Percentiles rank a stretch among this genome's conserved stretches.
Evolutionary conservation across 2,888 invertebrate species (phyloP).

Genomic region (Xestia rhomboidea): DNA sequence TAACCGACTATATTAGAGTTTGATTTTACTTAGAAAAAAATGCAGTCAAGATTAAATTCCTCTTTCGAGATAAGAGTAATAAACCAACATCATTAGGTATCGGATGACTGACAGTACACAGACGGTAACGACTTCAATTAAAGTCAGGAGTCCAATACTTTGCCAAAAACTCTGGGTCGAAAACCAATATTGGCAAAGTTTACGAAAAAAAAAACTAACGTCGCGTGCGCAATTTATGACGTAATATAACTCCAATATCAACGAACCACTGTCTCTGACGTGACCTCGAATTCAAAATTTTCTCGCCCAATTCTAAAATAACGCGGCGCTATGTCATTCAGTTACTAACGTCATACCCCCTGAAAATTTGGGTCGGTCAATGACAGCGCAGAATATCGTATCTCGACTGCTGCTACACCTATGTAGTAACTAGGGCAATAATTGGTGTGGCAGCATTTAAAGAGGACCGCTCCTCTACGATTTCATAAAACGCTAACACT

Average conservation of each 20-base stretch:
- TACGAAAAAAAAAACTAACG: conserved; percentile 41
- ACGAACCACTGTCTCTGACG: conserved; percentile 72
- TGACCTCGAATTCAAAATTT: conserved; percentile 83
- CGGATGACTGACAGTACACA: conserved; percentile 48
- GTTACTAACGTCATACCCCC: conserved; percentile 79
- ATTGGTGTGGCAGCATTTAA: conserved; percentile 69
- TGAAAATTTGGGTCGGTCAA: conserved; percentile 86
- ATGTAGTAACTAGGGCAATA: conserved; percentile 68
- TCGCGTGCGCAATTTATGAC: conserved; percentile 77
- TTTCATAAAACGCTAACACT: conserved; percentile 22
- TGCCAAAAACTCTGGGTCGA: conserved; percentile 51
- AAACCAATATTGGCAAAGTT: conserved; percentile 55
- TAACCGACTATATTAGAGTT: conserved; percentile 47
- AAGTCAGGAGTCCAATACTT: conserved; percentile 37
- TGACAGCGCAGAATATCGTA: conserved; percentile 78
- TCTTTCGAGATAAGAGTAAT: conserved; percentile 60
- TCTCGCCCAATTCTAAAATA: conserved; percentile 83
- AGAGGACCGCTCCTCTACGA: conserved; percentile 43
- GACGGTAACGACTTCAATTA: conserved; percentile 48
- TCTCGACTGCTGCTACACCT: conserved; percentile 67
- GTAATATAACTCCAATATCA: conserved; percentile 74
- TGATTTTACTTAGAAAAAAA: conserved; percentile 55
- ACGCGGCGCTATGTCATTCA: conserved; percentile 80
- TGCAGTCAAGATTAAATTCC: conserved; percentile 61
- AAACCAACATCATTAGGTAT: conserved; percentile 60